Evolutionary conservation across 1,140 invertebrate genomes (phyloP).

Genomic region (Apolygus lucorum): DNA sequence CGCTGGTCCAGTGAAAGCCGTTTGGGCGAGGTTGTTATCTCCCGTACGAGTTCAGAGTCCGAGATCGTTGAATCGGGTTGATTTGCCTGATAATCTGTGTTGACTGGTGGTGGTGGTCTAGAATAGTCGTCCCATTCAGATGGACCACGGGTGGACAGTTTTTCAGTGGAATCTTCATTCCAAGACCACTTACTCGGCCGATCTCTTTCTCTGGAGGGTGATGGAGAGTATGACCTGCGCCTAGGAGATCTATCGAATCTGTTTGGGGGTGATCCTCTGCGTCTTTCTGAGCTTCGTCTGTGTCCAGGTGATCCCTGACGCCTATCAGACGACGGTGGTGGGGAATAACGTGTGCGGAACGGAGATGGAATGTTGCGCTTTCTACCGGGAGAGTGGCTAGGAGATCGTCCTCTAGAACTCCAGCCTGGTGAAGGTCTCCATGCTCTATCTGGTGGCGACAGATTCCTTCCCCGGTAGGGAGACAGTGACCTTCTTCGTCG

Average conservation of each 20-base stretch:
- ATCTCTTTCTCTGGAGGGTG: not conserved
- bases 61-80: slow-evolving; percentile 41
- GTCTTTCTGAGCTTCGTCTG: not conserved
- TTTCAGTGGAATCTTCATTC: slow-evolving; percentile 1
- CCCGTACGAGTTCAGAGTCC: slow-evolving; percentile 37
- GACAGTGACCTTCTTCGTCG: slow-evolving; percentile 3
- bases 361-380: not conserved
- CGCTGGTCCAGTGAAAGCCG: slow-evolving; percentile 41
- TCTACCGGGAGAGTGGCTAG: not conserved
- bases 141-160: not conserved
- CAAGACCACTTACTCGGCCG: slow-evolving; percentile 13
- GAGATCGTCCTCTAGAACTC: not conserved
- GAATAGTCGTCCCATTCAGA: slow-evolving; percentile 4
- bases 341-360: not conserved
- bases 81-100: slow-evolving; percentile 26
- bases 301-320: not conserved
- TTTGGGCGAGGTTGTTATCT: slow-evolving; percentile 34
- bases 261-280: not conserved
- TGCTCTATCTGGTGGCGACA: not conserved
- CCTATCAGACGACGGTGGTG: not conserved
- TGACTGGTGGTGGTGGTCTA: not conserved
- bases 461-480: not conserved
- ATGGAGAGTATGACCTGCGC: not conserved
- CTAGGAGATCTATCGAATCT: not conserved
- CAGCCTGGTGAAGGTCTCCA: not conserved